Conservation (phyloP, 2,113 vertebrate species). For the Sigmodon hispidus region DNA sequence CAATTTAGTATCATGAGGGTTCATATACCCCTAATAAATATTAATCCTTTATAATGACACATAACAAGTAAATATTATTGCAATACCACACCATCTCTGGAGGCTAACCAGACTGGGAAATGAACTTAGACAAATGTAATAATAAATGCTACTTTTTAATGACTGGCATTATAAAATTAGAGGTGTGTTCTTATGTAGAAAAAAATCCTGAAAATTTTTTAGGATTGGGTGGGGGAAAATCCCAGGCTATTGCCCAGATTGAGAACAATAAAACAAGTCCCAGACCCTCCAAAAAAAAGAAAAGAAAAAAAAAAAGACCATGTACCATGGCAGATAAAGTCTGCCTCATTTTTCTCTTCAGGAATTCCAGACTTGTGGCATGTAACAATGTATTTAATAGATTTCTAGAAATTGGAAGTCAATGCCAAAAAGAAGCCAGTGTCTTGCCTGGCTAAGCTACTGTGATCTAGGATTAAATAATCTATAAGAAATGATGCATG, state of each 20-base stretch:
- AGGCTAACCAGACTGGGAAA: background rate
- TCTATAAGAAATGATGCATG: background rate
- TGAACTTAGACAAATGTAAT: background rate
- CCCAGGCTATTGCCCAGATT: too few species aligned
- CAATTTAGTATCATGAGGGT: too few species aligned
- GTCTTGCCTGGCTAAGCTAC: background rate
- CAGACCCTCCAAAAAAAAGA: too few species aligned
- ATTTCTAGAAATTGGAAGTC: constrained; percentile 1
- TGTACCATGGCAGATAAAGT: background rate
- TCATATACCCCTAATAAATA: too few species aligned
- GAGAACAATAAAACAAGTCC: too few species aligned
- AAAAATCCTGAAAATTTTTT: background rate
- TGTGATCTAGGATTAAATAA: background rate
- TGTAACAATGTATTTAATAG: background rate
- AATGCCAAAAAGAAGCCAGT: constrained; percentile 46
- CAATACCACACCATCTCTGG: background rate
- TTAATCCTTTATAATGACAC: too few species aligned
- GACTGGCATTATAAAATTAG: constrained; percentile 11
- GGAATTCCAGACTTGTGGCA: background rate
- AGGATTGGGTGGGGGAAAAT: too few species aligned
- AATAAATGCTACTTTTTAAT: background rate
- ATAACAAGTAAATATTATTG: too few species aligned
- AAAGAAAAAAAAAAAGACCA: constrained; percentile 22
- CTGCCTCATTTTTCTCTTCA: background rate
- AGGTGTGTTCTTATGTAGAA: background rate